Percentiles rank a stretch among this genome's conserved stretches.
Evolutionary conservation across 2,888 invertebrate species (phyloP).

Genomic region (Tachina fera): DNA sequence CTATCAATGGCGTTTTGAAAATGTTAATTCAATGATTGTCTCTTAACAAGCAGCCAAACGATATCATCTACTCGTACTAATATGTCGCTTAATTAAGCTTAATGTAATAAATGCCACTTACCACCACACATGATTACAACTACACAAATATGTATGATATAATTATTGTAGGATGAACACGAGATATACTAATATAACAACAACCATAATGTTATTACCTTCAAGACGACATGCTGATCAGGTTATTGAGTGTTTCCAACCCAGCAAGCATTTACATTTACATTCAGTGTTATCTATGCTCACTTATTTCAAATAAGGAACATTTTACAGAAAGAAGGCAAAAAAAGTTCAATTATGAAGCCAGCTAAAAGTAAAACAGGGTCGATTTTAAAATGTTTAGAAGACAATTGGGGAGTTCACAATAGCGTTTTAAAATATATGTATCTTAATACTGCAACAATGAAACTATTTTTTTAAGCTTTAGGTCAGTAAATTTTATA

Average conservation of each 20-base stretch:
- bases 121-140: constrained; percentile 8
- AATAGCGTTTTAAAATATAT: too few species aligned
- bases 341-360: too few species aligned
- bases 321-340: too few species aligned
- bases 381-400: too few species aligned
- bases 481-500: too few species aligned
- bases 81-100: constrained; percentile 48
- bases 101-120: constrained; percentile 50
- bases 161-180: constrained; percentile 29
- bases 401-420: too few species aligned
- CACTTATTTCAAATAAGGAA: too few species aligned
- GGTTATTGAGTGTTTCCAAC: constrained; percentile 18
- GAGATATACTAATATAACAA: neutral
- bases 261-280: constrained; percentile 35
- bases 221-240: constrained; percentile 43
- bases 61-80: constrained; percentile 8
- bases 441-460: too few species aligned
- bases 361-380: too few species aligned
- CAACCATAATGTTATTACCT: constrained; percentile 19
- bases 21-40: constrained; percentile 42
- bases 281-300: neutral
- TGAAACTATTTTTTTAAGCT: too few species aligned
- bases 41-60: constrained; percentile 40
- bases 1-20: constrained; percentile 14
- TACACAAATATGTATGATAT: constrained; percentile 9